Percentiles rank a stretch among this genome's conserved stretches.
phyloP scores from a whole-genome alignment of 2,888 invertebrate species.

The Galerucella nymphaeae region DNA sequence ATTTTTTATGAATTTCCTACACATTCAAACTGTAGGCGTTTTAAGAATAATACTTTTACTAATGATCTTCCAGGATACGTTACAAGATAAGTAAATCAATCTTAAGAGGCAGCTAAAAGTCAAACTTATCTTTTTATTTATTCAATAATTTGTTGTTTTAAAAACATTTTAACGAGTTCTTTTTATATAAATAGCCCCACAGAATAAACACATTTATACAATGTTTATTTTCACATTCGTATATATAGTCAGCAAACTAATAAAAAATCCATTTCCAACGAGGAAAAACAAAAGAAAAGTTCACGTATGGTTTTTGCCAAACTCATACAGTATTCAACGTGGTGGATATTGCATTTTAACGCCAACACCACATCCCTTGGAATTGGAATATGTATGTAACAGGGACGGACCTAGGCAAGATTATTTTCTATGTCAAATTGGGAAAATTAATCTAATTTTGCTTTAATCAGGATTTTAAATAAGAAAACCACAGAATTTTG shows the following conservation, averaged over 20 bases:
- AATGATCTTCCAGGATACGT: not conserved
- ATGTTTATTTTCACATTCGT: not conserved
- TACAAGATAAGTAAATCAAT: no score
- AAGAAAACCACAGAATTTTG: no score
- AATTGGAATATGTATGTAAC: conserved; percentile 58
- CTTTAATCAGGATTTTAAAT: no score
- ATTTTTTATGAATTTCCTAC: conserved; percentile 3
- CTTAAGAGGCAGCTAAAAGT: no score
- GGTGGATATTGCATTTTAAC: conserved; percentile 59
- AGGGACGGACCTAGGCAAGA: not conserved
- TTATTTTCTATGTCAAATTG: not conserved
- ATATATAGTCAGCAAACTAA: not conserved
- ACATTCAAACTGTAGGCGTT: not conserved
- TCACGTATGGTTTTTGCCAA: conserved; percentile 37
- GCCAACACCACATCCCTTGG: conserved; percentile 55
- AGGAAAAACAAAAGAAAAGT: conserved; percentile 26
- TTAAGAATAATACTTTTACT: not conserved
- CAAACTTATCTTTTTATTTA: no score
- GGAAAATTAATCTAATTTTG: not conserved
- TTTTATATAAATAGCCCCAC: not conserved
- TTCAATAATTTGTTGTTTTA: no score
- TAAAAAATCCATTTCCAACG: conserved; percentile 16
- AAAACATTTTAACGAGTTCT: no score
- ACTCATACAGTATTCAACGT: conserved; percentile 61
- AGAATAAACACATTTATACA: not conserved